Evolutionary conservation across 2,797 vertebrate species (phyloP).

Genomic region (Oophaga sylvatica): DNA sequence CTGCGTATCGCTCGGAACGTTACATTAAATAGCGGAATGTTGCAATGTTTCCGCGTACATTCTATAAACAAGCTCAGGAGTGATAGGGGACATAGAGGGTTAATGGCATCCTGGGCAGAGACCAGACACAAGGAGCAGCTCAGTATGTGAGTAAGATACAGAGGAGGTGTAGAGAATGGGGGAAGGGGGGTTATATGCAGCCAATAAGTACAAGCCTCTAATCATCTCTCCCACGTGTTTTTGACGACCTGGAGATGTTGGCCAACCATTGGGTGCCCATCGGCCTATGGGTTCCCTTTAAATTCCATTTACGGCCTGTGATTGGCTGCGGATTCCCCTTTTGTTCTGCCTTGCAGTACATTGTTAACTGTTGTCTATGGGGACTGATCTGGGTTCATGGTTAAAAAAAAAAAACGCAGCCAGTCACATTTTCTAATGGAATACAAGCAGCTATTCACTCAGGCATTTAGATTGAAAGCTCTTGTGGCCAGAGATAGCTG

Average conservation of each 20-base stretch:
- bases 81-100: neutral
- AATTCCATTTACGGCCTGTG: slow-evolving; percentile 23
- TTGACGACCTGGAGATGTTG: slow-evolving; percentile 21
- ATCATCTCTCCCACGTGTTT: slow-evolving; percentile 55
- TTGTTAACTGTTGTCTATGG: slow-evolving; percentile 54
- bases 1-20: too few species aligned
- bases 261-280: slow-evolving; percentile 16
- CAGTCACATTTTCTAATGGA: slow-evolving; percentile 52
- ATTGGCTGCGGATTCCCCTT: slow-evolving; percentile 47
- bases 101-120: slow-evolving; percentile 33
- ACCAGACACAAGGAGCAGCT: slow-evolving; percentile 49
- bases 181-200: slow-evolving; percentile 38
- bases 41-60: neutral
- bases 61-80: neutral
- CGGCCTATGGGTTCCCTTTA: slow-evolving; percentile 32
- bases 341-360: slow-evolving; percentile 45
- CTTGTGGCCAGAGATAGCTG: slow-evolving; percentile 31
- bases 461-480: slow-evolving; percentile 52
- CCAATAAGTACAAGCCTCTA: slow-evolving; percentile 58
- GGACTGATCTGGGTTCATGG: slow-evolving; percentile 37
- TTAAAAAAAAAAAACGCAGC: slow-evolving; percentile 27
- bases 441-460: slow-evolving; percentile 21
- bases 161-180: slow-evolving; percentile 30
- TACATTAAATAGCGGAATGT: neutral
- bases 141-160: slow-evolving; percentile 54